Conservation (phyloP, 2,888 invertebrate genomes). For the Eurois occulta region DNA sequence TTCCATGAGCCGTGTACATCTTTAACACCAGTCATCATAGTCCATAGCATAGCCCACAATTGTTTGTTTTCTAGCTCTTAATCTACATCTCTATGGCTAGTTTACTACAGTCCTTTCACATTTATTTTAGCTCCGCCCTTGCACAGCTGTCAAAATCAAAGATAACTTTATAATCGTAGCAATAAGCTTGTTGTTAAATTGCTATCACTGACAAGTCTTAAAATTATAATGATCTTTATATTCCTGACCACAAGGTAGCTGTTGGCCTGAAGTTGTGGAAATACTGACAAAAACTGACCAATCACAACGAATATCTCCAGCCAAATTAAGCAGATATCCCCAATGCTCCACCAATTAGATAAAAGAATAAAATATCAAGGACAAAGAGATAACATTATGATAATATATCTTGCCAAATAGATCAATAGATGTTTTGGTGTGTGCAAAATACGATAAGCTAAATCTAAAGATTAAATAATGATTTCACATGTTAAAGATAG, state of each 20-base stretch:
- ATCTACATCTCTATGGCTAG: neutral
- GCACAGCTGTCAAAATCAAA: neutral
- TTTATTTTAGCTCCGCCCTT: neutral
- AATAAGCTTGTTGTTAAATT: neutral
- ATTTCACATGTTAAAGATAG: neutral
- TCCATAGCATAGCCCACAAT: neutral
- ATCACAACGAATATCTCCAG: neutral
- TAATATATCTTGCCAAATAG: constrained; percentile 33
- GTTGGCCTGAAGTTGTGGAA: neutral
- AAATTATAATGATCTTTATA: neutral
- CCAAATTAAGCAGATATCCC: constrained; percentile 7
- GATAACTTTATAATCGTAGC: neutral
- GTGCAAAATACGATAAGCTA: constrained; percentile 36
- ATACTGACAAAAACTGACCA: neutral
- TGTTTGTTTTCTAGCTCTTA: neutral
- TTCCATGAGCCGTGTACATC: neutral
- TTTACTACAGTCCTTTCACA: neutral
- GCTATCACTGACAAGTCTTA: neutral
- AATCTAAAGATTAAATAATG: constrained; percentile 18
- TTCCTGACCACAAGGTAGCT: neutral
- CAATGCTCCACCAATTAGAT: constrained; percentile 20
- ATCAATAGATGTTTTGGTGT: constrained; percentile 1
- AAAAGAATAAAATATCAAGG: constrained; percentile 27
- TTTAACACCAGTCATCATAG: neutral
- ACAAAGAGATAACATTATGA: constrained; percentile 21